These are phyloP conservation scores for Prochilodus magdalenae DNA, from an alignment of 2,113 vertebrate species.

Conservation along the genomic window DNA sequence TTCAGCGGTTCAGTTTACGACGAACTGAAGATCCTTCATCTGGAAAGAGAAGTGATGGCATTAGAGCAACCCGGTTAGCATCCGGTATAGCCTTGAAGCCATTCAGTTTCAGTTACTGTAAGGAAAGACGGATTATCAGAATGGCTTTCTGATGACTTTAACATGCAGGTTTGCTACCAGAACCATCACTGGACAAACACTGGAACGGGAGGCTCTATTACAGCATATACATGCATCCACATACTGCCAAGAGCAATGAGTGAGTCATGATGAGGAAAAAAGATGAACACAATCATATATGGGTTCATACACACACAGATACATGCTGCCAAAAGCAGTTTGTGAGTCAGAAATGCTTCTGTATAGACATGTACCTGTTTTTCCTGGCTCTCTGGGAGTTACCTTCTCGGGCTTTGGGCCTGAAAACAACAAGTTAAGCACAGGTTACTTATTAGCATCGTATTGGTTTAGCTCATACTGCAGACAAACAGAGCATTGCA, in stretches of 20 bases:
- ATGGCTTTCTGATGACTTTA: slow-evolving; percentile 26
- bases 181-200: not conserved
- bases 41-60: slow-evolving; percentile 22
- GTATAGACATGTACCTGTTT: slow-evolving; percentile 87
- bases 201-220: not conserved
- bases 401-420: slow-evolving; percentile 86
- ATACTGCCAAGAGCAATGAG: slow-evolving; percentile 11
- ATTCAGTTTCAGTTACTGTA: slow-evolving; percentile 1
- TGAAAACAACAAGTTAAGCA: slow-evolving; percentile 64
- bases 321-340: slow-evolving; percentile 32
- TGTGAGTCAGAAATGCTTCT: slow-evolving; percentile 16
- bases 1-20: slow-evolving; percentile 10
- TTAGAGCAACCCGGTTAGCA: slow-evolving; percentile 22
- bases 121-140: not conserved
- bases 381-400: slow-evolving; percentile 88
- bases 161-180: not conserved
- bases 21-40: slow-evolving; percentile 31
- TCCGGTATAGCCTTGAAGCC: not conserved
- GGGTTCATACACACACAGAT: slow-evolving; percentile 38
- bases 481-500: not conserved
- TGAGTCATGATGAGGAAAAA: not conserved
- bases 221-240: slow-evolving; percentile 42
- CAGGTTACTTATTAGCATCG: not conserved
- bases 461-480: not conserved
- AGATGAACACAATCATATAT: slow-evolving; percentile 1